Evolutionary conservation across 2,888 invertebrate genomes (phyloP).

Genomic region (Sinotaia quadrata): DNA sequence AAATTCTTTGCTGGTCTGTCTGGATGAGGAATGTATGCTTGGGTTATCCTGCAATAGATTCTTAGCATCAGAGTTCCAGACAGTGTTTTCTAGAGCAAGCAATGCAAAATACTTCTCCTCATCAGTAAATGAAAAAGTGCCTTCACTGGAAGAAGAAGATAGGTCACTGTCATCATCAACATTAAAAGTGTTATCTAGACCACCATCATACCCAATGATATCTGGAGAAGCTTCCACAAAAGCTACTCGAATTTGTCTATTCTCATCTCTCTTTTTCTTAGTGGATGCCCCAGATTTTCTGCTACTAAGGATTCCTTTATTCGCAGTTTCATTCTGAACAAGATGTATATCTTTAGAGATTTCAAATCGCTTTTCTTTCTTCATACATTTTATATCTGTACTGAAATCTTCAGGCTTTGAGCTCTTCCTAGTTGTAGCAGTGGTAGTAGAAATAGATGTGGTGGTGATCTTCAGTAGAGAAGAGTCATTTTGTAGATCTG

Average conservation of each 20-base stretch:
- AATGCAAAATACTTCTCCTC: constrained; percentile 63
- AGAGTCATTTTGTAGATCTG: too few species aligned
- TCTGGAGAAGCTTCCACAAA: constrained; percentile 50
- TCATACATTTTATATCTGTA: too few species aligned
- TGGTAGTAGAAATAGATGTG: too few species aligned
- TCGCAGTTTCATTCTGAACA: too few species aligned
- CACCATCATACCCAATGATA: constrained; percentile 62
- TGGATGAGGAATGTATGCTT: neutral
- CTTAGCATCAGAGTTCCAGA: constrained; percentile 56
- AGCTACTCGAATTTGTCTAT: constrained; percentile 41
- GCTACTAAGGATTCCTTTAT: neutral
- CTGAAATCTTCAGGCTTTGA: too few species aligned
- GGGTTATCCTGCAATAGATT: constrained; percentile 3
- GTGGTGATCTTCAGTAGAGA: neutral
- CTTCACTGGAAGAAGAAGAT: constrained; percentile 38
- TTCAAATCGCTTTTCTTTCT: too few species aligned
- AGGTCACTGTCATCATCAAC: constrained; percentile 45
- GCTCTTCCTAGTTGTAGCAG: too few species aligned
- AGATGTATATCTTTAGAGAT: too few species aligned
- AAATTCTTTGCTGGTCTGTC: constrained; percentile 53
- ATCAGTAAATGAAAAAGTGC: constrained; percentile 49
- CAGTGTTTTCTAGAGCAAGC: constrained; percentile 59
- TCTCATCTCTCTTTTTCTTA: too few species aligned
- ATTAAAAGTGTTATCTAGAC: constrained; percentile 54
- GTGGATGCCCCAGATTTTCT: constrained; percentile 10